These are phyloP conservation scores for Corythoichthys haematopterus DNA, from an alignment of 2,113 vertebrate genomes.

Conservation along the genomic window DNA sequence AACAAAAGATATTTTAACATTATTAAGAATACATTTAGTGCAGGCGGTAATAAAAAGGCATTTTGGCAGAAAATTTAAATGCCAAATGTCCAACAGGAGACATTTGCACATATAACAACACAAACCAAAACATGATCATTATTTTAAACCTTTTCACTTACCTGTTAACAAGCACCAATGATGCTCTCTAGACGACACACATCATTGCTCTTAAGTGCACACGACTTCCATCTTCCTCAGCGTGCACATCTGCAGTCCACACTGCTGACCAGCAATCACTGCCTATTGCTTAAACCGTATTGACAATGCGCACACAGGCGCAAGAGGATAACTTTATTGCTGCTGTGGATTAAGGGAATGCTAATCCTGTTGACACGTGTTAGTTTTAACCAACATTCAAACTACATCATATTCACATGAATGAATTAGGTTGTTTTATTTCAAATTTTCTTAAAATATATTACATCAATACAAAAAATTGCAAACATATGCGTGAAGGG, in stretches of 20 bases:
- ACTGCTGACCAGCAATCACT: slow-evolving; percentile 11
- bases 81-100: not conserved
- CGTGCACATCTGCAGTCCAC: slow-evolving; percentile 25
- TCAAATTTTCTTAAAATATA: too few species aligned
- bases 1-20: slow-evolving; percentile 20
- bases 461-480: too few species aligned
- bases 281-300: slow-evolving; percentile 5
- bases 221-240: not conserved
- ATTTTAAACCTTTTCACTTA: slow-evolving; percentile 31
- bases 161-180: slow-evolving; percentile 29
- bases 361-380: slow-evolving; percentile 53
- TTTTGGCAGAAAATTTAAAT: slow-evolving; percentile 29
- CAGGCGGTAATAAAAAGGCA: slow-evolving; percentile 20
- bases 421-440: too few species aligned
- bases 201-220: not conserved
- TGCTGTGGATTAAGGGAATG: slow-evolving; percentile 35
- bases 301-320: slow-evolving; percentile 7
- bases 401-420: too few species aligned
- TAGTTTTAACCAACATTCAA: slow-evolving; percentile 11
- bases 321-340: slow-evolving; percentile 32
- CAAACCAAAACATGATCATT: not conserved
- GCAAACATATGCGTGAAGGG: too few species aligned
- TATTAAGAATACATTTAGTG: slow-evolving; percentile 37
- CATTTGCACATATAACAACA: not conserved
- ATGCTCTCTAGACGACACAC: slow-evolving; percentile 8